phyloP scores from a whole-genome alignment of 2,113 vertebrate species.

The Neotoma lepida region DNA sequence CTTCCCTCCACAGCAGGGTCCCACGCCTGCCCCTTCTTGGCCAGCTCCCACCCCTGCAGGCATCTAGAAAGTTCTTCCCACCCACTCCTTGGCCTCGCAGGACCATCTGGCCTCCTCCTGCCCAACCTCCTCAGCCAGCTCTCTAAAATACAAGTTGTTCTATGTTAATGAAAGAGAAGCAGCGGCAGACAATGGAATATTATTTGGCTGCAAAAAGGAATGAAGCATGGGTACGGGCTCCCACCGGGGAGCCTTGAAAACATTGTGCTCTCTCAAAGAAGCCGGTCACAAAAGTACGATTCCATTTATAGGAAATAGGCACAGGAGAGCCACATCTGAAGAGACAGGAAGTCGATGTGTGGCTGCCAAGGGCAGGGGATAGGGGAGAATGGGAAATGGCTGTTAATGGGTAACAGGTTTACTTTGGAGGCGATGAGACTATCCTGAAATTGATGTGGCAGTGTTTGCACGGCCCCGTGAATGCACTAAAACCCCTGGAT shows the following conservation, averaged over 20 bases:
- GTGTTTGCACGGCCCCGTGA: background rate
- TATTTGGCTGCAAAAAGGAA: conserved; percentile 67
- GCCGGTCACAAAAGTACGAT: background rate
- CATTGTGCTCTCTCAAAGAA: background rate
- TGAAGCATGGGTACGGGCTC: accelerated
- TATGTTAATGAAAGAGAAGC: background rate
- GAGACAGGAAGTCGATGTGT: conserved; percentile 25
- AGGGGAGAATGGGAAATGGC: background rate
- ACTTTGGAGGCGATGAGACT: background rate
- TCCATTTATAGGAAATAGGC: background rate
- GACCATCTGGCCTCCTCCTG: conserved; percentile 30
- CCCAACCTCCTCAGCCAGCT: background rate
- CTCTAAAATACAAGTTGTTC: background rate
- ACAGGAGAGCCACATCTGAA: background rate
- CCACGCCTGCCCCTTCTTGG: background rate
- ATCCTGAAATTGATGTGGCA: background rate
- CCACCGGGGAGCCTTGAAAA: background rate
- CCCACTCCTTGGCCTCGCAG: background rate
- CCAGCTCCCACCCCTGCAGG: accelerated
- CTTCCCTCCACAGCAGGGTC: conserved; percentile 14
- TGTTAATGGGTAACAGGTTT: background rate
- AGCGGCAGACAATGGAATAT: conserved; percentile 21
- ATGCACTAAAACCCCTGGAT: background rate
- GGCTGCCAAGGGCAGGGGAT: background rate
- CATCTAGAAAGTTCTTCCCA: conserved; percentile 45